These are phyloP conservation scores for Anguilla marmorata DNA, from an alignment of 2,797 vertebrate species.

Conservation along the genomic window DNA sequence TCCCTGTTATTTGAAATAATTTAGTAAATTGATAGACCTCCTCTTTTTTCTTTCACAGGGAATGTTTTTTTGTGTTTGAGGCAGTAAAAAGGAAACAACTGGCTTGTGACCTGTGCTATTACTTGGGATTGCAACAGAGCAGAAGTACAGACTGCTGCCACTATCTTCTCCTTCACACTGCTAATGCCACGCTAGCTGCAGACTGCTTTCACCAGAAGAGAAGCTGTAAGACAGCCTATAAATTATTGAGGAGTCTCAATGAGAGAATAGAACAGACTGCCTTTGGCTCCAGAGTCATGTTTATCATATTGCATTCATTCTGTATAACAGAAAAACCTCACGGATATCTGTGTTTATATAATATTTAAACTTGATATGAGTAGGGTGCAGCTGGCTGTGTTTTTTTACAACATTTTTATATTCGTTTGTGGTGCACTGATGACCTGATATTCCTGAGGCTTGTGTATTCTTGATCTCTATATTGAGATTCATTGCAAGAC, in stretches of 20 bases:
- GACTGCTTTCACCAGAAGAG: conserved; percentile 32
- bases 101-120: conserved; percentile 35
- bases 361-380: conserved; percentile 19
- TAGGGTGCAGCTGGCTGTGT: not conserved
- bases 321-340: conserved; percentile 14
- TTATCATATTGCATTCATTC: conserved; percentile 36
- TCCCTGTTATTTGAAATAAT: not conserved
- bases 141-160: conserved; percentile 46
- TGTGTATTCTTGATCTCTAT: conserved; percentile 10
- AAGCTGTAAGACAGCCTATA: conserved; percentile 41
- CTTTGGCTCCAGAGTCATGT: conserved; percentile 37
- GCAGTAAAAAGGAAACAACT: conserved; percentile 1
- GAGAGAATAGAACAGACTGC: conserved; percentile 41
- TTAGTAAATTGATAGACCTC: not conserved
- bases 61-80: not conserved
- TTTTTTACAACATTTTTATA: not conserved
- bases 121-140: conserved; percentile 29
- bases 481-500: not conserved
- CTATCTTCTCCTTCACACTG: conserved; percentile 47
- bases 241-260: conserved; percentile 52
- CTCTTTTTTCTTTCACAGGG: not conserved
- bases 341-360: conserved; percentile 23
- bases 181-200: conserved; percentile 41
- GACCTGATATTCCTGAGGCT: conserved; percentile 32
- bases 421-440: conserved; percentile 23